Percentiles rank a stretch among this genome's conserved stretches.
Evolutionary conservation across 2,113 vertebrate genomes (phyloP).

Genomic region (Tyrannus savana): DNA sequence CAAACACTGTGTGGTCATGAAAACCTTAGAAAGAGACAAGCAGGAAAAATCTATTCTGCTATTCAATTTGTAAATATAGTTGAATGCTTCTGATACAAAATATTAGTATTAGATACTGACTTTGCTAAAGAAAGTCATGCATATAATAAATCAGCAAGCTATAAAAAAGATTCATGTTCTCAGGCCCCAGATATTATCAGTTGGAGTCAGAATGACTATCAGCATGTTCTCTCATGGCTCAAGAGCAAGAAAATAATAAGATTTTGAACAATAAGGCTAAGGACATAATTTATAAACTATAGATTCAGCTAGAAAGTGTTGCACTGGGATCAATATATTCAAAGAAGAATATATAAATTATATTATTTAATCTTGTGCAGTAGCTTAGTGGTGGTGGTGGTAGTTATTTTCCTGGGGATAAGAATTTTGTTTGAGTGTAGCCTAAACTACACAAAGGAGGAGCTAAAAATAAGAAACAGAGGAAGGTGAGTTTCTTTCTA

Average conservation of each 20-base stretch:
- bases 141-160: background rate
- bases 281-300: background rate
- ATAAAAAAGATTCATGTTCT: background rate
- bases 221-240: background rate
- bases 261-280: background rate
- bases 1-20: background rate
- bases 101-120: background rate
- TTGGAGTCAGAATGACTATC: background rate
- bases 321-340: background rate
- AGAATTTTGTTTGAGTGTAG: background rate
- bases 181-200: background rate
- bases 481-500: background rate
- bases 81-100: background rate
- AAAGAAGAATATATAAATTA: constrained; percentile 13
- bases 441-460: background rate
- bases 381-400: background rate
- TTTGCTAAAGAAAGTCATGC: background rate
- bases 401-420: background rate
- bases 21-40: background rate
- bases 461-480: background rate
- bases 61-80: background rate
- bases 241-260: background rate
- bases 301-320: background rate
- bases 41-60: background rate
- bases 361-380: background rate